Conservation (phyloP, 2,888 invertebrate species). For the Latrodectus elegans region DNA sequence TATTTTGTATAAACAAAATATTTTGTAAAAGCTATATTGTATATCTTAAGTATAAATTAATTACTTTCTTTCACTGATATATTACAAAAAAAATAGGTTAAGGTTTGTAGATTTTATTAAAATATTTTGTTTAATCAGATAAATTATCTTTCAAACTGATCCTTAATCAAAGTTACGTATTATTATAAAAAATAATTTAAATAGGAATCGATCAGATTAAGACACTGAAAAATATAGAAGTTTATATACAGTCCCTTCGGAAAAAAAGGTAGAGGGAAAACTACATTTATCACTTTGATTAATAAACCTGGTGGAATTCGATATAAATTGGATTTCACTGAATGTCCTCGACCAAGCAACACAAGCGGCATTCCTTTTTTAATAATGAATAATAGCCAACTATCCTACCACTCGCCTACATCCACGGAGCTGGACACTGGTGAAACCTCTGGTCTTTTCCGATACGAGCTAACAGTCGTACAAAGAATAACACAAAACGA, state of each 20-base stretch:
- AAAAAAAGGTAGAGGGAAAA: background rate
- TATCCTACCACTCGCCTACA: conserved; percentile 2
- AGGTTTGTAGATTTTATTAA: too few relatives aligned
- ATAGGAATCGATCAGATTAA: background rate
- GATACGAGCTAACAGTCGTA: conserved; percentile 14
- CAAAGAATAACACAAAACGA: conserved; percentile 11
- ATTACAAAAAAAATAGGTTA: too few relatives aligned
- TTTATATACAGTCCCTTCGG: background rate
- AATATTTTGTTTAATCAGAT: too few relatives aligned
- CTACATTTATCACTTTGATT: conserved; percentile 59
- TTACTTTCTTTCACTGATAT: too few relatives aligned
- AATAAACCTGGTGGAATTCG: conserved; percentile 35
- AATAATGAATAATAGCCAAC: conserved; percentile 45
- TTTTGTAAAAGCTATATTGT: too few relatives aligned
- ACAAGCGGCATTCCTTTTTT: conserved; percentile 22
- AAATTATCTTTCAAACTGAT: too few relatives aligned
- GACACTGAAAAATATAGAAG: background rate
- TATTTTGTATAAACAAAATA: too few relatives aligned
- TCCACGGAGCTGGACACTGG: conserved; percentile 21
- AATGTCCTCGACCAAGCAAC: conserved; percentile 7
- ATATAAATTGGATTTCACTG: conserved; percentile 53
- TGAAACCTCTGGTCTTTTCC: conserved; percentile 22
- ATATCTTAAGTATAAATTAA: too few relatives aligned
- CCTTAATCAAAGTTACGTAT: too few relatives aligned
- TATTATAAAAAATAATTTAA: too few relatives aligned